Evolutionary conservation across 2,888 invertebrate species (phyloP), one percentile per base, ranked within the genome.

Genomic region (Leucophora obtusa): DNA sequence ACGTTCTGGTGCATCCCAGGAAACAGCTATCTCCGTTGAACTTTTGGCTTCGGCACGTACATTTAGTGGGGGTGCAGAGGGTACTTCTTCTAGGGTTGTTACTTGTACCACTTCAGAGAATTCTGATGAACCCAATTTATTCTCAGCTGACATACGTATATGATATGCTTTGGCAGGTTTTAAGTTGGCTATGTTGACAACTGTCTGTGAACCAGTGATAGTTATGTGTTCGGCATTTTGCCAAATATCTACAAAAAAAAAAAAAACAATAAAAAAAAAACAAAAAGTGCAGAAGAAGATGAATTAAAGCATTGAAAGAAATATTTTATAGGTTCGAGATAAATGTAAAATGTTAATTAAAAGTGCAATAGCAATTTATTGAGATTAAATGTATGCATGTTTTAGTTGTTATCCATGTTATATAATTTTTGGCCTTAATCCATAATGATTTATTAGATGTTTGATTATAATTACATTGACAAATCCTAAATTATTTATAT

Each of bases 141-240:
- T 97, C 89, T 96, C 96, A 9, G 97, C 97, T 84, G 97, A 93
- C 86, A 97, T 95, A 85, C 97, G 92, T 85, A 97, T 93, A 88
- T 97, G 96, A 91, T 97, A 98, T 15, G 95, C 94, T 79, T 95
- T 96, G 7, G 97, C 95, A 11, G 97, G 97, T 78, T 95, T 94
- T 38, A 97, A 92, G 87, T 95, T 95, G 86, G 94, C 94, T 47
- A 96, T 94, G 83, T 94, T 95, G 43, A 95, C 94, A 83, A 95
- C 94, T 1, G 95, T 95, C 86, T 95, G 95, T n/a, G 94, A 93
- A 3, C 96, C 96, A 2, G 95, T 94, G 14, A 96, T 95, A 83
- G 95, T 94, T 17, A 95, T 93, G 90, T 96, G 96, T 85, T 94
- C 93, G 35, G 96, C 96, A 82, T 94, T 93, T 84, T 95, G 94